Evolutionary conservation across 2,797 vertebrate genomes (phyloP).

Genomic region (Thamnophis elegans): DNA sequence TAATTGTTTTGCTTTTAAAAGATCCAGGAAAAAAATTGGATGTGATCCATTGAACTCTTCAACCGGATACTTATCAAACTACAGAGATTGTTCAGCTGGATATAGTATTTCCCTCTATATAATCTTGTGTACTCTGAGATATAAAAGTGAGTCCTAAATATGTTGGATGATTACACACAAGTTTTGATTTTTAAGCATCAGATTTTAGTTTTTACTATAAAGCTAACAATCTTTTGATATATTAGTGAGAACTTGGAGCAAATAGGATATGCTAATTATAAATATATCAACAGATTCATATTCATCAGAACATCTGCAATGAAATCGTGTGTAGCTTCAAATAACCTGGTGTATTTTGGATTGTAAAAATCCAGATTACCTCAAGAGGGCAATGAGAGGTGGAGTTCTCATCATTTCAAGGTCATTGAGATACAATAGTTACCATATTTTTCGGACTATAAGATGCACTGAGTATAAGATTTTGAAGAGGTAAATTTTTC

Average conservation of each 20-base stretch:
- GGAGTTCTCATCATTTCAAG: neutral
- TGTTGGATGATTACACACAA: neutral
- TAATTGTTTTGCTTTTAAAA: slow-evolving; percentile 18
- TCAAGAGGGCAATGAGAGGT: neutral
- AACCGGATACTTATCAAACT: neutral
- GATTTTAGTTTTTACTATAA: neutral
- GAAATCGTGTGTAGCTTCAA: neutral
- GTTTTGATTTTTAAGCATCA: neutral
- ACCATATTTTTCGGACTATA: neutral
- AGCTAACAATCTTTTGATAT: neutral
- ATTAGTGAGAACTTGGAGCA: neutral
- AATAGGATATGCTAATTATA: neutral
- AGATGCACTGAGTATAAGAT: too few relatives aligned
- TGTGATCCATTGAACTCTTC: slow-evolving; percentile 2
- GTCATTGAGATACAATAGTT: neutral
- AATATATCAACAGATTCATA: neutral
- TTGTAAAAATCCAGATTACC: neutral
- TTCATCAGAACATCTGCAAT: neutral
- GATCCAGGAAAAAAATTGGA: neutral
- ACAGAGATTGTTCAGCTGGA: neutral
- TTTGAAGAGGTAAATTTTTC: too few relatives aligned
- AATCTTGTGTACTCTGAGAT: neutral
- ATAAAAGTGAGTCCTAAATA: neutral
- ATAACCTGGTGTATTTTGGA: neutral
- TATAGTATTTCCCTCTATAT: neutral